Evolutionary conservation across 2,888 invertebrate species (phyloP), one percentile per base, ranked within the genome.

Genomic region (Chydorus sphaericus): DNA sequence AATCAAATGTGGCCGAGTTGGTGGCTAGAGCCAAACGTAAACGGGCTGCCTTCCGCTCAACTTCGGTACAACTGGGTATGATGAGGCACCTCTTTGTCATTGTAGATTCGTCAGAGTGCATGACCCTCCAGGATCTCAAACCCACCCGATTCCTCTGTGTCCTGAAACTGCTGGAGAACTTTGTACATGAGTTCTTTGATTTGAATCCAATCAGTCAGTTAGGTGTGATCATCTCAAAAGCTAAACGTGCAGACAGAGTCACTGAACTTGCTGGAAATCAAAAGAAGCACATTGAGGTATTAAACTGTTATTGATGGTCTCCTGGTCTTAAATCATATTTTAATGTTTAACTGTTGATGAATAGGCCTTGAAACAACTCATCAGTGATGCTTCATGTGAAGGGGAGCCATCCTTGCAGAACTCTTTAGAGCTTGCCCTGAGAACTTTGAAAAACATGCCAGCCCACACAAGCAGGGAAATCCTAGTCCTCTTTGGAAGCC

Each of bases 131-230:
- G 66, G 96, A 97, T 72, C 74, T 98, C 50, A 96, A 92, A 71
- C 98, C 98, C 1, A 90, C 89, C 4, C 74, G 96, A 61, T 80
- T 93, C 60, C 66, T 88, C 4, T 90, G 92, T 65, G 83, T 89
- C 4, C 67, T 89, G 3, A 94, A 92, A 89, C 73, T 94, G 14
- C 68, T 98, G 59, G 89, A 93, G 71, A 80, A 82, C 61, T 99
- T 97, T 70, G 81, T 98, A 58, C 89, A 93, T 63, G 94, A 96
- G 69, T 98, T 89, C 68, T 96, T 97, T 70, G 96, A 97, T 71
- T 93, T 96, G 70, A 99, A 98, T 72, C 98, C 98, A 10, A 86
- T 98, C 55, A 94, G 96, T 67, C 98, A 99, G 71, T 73, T 99
- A 61, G 97, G 97, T 26, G 74, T 98, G 36, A 85, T 98, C 60